Conservation (phyloP, 2,888 invertebrate species). For the Girardia tigrina region DNA sequence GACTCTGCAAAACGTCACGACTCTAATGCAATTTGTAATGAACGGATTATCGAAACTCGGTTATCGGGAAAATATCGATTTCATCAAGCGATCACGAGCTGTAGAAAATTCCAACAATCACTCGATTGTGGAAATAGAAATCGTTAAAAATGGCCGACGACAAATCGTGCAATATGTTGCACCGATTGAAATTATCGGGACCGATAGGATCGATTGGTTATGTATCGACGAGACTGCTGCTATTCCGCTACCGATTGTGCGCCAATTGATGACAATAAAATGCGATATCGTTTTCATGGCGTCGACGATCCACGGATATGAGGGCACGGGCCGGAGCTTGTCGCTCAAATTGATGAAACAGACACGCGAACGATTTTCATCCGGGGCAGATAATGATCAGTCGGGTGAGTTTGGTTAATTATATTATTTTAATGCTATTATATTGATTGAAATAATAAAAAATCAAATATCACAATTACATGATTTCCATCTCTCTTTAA, state of each 20-base stretch:
- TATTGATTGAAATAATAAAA: no score
- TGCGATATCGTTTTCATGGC: slow-evolving; percentile 76
- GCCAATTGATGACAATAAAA: slow-evolving; percentile 61
- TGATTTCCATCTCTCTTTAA: no score
- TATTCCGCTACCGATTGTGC: slow-evolving; percentile 81
- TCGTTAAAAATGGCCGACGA: slow-evolving; percentile 2
- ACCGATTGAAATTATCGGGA: slow-evolving; percentile 24
- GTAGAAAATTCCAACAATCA: not conserved
- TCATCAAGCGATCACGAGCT: not conserved
- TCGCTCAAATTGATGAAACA: slow-evolving; percentile 84
- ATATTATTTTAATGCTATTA: no score
- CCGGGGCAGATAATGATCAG: not conserved
- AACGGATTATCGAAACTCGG: slow-evolving; percentile 83
- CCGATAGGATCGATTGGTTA: slow-evolving; percentile 59
- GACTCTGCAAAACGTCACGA: slow-evolving; percentile 89
- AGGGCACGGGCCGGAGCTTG: slow-evolving; percentile 87
- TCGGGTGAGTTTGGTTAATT: no score
- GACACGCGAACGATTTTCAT: slow-evolving; percentile 52
- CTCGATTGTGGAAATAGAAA: slow-evolving; percentile 11
- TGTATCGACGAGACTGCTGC: slow-evolving; percentile 98
- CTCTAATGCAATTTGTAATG: slow-evolving; percentile 85
- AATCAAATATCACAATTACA: no score
- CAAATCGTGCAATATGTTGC: slow-evolving; percentile 30
- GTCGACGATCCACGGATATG: slow-evolving; percentile 92
- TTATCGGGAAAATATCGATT: slow-evolving; percentile 54